phyloP scores from a whole-genome alignment of 2,797 vertebrate genomes.

The Cygnus olor region DNA sequence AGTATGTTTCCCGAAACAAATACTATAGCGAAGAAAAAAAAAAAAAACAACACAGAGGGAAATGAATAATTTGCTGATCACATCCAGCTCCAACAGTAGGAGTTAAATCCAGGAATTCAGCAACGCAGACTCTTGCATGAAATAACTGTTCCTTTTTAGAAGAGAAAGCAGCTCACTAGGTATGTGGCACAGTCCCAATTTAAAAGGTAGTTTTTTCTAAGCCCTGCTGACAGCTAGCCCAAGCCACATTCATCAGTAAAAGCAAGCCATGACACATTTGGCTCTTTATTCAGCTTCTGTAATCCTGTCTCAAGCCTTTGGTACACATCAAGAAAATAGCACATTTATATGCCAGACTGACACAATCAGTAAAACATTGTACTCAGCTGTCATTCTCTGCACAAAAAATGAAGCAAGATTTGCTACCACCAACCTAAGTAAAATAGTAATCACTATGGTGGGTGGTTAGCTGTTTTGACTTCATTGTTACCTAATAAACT shows the following conservation, averaged over 20 bases:
- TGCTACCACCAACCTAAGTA: background rate
- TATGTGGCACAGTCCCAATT: background rate
- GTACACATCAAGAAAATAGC: background rate
- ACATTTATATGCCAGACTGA: background rate
- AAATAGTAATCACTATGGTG: accelerated
- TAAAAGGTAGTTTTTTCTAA: constrained; percentile 11
- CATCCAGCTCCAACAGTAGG: background rate
- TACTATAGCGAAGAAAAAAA: background rate
- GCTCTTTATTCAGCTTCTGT: constrained; percentile 40
- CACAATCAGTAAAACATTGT: background rate
- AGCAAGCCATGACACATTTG: background rate
- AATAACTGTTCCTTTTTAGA: background rate
- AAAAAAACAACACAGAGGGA: background rate
- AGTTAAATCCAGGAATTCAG: background rate
- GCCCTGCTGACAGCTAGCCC: background rate
- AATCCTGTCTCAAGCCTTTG: constrained; percentile 46
- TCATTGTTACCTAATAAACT: background rate
- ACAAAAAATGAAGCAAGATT: background rate
- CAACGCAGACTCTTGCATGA: background rate
- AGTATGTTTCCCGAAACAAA: background rate
- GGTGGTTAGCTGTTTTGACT: background rate
- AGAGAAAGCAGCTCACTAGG: background rate
- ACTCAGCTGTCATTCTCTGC: background rate
- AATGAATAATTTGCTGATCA: background rate
- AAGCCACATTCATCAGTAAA: background rate